These are phyloP conservation scores for Amphimedon queenslandica DNA, from an alignment of 37 sponge, comb jelly and placozoan species.

Conservation along the genomic window DNA sequence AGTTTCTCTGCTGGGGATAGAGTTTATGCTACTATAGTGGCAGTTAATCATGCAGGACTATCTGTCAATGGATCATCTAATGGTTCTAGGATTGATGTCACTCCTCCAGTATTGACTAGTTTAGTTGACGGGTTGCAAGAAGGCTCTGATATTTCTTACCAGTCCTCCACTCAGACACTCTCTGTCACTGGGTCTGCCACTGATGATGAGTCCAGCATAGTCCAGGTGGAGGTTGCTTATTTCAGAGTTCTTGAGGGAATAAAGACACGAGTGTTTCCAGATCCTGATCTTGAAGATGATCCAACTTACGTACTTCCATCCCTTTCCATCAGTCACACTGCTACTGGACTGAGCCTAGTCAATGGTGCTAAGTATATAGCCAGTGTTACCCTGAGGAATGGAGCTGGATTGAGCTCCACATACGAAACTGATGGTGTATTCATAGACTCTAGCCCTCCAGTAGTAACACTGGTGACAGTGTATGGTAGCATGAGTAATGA, in stretches of 20 bases:
- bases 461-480: slow-evolving; percentile 5
- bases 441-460: slow-evolving; percentile 19
- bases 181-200: slow-evolving; percentile 27
- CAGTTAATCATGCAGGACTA: slow-evolving; percentile 52
- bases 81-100: slow-evolving; percentile 49
- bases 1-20: slow-evolving; percentile 48
- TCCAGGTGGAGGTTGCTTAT: slow-evolving; percentile 22
- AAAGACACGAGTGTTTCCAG: slow-evolving; percentile 19
- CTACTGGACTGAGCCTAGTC: slow-evolving; percentile 6
- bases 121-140: slow-evolving; percentile 35
- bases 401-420: slow-evolving; percentile 16
- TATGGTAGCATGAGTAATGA: neutral
- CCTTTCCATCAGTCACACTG: neutral
- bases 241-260: slow-evolving; percentile 41
- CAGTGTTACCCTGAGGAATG: slow-evolving; percentile 40
- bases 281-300: neutral
- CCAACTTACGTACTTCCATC: neutral
- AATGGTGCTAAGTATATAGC: slow-evolving; percentile 36
- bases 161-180: slow-evolving; percentile 1
- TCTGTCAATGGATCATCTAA: slow-evolving; percentile 17
- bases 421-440: slow-evolving; percentile 8
- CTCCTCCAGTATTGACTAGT: slow-evolving; percentile 43
- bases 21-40: slow-evolving; percentile 31
- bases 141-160: slow-evolving; percentile 20
- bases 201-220: slow-evolving; percentile 55